Conservation (phyloP, 1,140 invertebrate genomes). For the Ceratosolen fusciceps region DNA sequence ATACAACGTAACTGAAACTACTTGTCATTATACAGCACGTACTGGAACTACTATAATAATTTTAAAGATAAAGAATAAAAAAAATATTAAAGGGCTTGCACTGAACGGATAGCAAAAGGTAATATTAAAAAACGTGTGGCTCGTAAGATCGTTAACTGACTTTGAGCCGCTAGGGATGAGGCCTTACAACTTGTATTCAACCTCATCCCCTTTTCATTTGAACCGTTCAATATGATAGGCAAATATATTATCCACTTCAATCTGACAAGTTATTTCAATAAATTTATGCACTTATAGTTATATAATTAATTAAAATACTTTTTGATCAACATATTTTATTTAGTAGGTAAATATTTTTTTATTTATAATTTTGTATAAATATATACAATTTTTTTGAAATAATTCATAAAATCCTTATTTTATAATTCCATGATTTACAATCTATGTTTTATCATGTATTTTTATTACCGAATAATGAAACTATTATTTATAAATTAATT, state of each 20-base stretch:
- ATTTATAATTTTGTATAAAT: no score
- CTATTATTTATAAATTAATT: not conserved
- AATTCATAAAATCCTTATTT: no score
- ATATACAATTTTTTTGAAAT: no score
- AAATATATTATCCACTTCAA: constrained; percentile 4
- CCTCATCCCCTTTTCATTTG: constrained; percentile 50
- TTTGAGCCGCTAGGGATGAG: constrained; percentile 62
- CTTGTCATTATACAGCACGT: constrained; percentile 53
- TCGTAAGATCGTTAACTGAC: constrained; percentile 56
- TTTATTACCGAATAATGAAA: no score
- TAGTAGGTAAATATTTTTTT: no score
- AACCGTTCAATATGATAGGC: constrained; percentile 58
- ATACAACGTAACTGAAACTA: constrained; percentile 51
- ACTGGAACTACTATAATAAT: constrained; percentile 9
- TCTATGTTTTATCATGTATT: no score
- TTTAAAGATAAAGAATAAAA: constrained; percentile 23
- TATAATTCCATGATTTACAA: no score
- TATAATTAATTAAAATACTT: no score
- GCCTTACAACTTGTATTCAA: constrained; percentile 65
- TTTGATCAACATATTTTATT: no score
- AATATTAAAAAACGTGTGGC: constrained; percentile 54
- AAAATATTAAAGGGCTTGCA: not conserved
- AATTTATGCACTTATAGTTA: no score
- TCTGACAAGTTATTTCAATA: not conserved
- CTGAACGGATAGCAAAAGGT: constrained; percentile 36